Evolutionary conservation across 1,140 invertebrate genomes (phyloP).

Genomic region (Cotesia glomerata): DNA sequence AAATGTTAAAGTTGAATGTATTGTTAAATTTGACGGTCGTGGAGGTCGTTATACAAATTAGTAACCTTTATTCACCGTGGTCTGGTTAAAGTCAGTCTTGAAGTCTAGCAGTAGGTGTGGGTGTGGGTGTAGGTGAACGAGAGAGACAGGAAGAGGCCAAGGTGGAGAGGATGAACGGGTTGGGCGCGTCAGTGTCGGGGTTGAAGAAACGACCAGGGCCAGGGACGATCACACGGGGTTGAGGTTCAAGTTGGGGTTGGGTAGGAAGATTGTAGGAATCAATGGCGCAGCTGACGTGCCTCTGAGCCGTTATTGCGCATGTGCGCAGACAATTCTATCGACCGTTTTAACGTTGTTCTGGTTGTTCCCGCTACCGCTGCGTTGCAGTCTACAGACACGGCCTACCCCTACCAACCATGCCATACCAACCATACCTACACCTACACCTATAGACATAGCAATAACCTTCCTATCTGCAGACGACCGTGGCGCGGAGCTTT

Average conservation of each 20-base stretch:
- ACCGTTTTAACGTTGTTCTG: slow-evolving; percentile 38
- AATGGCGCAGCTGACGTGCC: slow-evolving; percentile 60
- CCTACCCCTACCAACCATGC: slow-evolving; percentile 45
- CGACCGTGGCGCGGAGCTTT: slow-evolving; percentile 28
- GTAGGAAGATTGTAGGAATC: slow-evolving; percentile 22
- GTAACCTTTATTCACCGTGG: slow-evolving; percentile 36
- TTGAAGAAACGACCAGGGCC: neutral
- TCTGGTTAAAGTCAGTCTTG: too few species aligned
- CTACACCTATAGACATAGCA: neutral
- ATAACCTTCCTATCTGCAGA: slow-evolving; percentile 38
- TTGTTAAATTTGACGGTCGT: neutral
- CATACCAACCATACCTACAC: too few species aligned
- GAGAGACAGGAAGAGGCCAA: neutral
- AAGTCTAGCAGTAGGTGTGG: neutral
- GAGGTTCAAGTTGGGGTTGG: neutral
- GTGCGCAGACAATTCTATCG: slow-evolving; percentile 61
- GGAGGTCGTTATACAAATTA: slow-evolving; percentile 45
- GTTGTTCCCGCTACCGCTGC: neutral
- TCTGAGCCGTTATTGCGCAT: slow-evolving; percentile 47
- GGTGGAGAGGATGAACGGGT: neutral
- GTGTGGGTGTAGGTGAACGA: neutral
- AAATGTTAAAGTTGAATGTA: too few species aligned
- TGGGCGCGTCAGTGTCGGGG: slow-evolving; percentile 8
- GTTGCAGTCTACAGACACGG: slow-evolving; percentile 55
- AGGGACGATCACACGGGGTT: neutral